Conservation (phyloP, 2,888 invertebrate species). For the Xylota sylvarum region DNA sequence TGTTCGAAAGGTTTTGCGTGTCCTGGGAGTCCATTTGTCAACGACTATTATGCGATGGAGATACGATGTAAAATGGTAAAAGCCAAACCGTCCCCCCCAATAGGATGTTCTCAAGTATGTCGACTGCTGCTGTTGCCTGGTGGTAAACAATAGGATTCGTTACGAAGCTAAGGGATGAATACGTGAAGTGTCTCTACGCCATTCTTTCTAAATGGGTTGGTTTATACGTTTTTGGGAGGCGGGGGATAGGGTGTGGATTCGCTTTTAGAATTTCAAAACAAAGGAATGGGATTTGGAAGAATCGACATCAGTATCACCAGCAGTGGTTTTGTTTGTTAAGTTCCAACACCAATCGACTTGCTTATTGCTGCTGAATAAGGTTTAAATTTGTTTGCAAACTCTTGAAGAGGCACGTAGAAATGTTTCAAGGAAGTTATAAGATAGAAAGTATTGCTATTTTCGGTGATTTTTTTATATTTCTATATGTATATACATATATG, state of each 20-base stretch:
- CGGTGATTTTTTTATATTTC: too few relatives aligned
- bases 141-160: slow-evolving; percentile 67
- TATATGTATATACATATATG: too few relatives aligned
- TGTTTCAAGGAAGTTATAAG: background rate
- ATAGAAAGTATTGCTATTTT: background rate
- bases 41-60: background rate
- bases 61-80: slow-evolving; percentile 18
- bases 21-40: slow-evolving; percentile 62
- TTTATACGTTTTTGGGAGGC: slow-evolving; percentile 32
- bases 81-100: slow-evolving; percentile 24
- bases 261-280: slow-evolving; percentile 9
- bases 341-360: slow-evolving; percentile 41
- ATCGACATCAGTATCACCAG: slow-evolving; percentile 37
- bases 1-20: slow-evolving; percentile 49
- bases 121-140: slow-evolving; percentile 33
- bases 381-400: slow-evolving; percentile 57
- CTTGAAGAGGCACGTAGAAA: slow-evolving; percentile 17
- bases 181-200: slow-evolving; percentile 59
- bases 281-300: slow-evolving; percentile 15
- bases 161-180: slow-evolving; percentile 38
- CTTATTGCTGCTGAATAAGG: slow-evolving; percentile 44
- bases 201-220: slow-evolving; percentile 57
- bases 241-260: slow-evolving; percentile 15
- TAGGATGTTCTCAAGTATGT: slow-evolving; percentile 42
- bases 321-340: slow-evolving; percentile 63